Conservation (phyloP, 2,797 vertebrate genomes). For the Falco biarmicus region DNA sequence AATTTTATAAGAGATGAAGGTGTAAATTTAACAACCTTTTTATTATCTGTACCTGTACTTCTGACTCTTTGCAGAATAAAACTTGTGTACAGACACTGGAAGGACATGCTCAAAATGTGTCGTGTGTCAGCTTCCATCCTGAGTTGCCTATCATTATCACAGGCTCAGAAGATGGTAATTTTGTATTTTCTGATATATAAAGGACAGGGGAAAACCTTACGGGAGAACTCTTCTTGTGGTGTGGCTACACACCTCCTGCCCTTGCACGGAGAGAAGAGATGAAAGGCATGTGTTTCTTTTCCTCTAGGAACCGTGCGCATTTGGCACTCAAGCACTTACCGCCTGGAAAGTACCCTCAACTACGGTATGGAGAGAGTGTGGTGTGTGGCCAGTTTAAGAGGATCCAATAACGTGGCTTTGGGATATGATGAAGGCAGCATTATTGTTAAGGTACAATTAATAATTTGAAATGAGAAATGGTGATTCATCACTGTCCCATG, state of each 20-base stretch:
- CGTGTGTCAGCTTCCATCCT: constrained; percentile 96
- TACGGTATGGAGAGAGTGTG: constrained; percentile 98
- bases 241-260: not conserved
- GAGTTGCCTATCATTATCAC: constrained; percentile 98
- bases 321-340: constrained; percentile 98
- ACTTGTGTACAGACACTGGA: constrained; percentile 97
- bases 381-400: constrained; percentile 94
- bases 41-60: not conserved
- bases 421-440: constrained; percentile 99
- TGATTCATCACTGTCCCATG: not conserved
- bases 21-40: not conserved
- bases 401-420: constrained; percentile 95
- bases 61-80: constrained; percentile 85
- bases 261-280: fast-evolving
- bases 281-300: not conserved
- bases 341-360: constrained; percentile 95
- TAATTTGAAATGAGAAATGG: not conserved
- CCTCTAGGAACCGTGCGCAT: constrained; percentile 92
- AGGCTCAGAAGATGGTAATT: constrained; percentile 95
- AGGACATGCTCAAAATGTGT: constrained; percentile 97
- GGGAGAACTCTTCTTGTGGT: not conserved
- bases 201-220: not conserved
- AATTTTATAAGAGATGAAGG: not conserved
- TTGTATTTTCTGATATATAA: not conserved
- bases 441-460: constrained; percentile 90